A percentile compares a stretch with the other conserved stretches of the same genome.
These are phyloP conservation scores for Steromphala cineraria DNA, from an alignment of 2,888 invertebrate genomes.

Conservation along the genomic window DNA sequence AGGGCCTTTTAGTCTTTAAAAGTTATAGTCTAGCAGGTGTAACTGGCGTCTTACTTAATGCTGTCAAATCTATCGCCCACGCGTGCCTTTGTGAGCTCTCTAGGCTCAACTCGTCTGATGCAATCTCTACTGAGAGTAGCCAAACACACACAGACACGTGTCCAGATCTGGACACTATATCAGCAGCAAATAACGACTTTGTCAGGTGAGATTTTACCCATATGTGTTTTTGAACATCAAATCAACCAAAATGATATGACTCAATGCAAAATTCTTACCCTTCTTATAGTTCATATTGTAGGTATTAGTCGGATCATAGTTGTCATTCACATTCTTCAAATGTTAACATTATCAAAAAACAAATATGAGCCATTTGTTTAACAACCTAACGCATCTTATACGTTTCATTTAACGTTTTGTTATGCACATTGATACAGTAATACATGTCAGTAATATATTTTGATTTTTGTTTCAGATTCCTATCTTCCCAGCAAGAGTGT, in stretches of 20 bases:
- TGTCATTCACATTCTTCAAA: too few species aligned
- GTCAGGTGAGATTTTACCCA: neutral
- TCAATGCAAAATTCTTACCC: too few species aligned
- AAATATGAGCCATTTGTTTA: too few species aligned
- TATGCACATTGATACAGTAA: too few species aligned
- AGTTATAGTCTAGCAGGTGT: conserved; percentile 38
- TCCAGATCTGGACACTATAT: neutral
- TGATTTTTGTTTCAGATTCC: neutral
- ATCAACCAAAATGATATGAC: too few species aligned
- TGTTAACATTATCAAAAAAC: too few species aligned
- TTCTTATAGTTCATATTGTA: too few species aligned
- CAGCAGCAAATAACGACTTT: neutral
- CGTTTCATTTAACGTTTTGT: too few species aligned
- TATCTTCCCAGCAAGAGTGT: neutral
- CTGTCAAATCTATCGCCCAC: conserved; percentile 23
- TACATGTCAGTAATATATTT: too few species aligned
- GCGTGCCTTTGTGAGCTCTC: conserved; percentile 33
- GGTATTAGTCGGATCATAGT: too few species aligned
- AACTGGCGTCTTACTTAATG: conserved; percentile 26
- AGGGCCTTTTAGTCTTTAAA: conserved; percentile 51
- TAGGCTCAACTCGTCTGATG: neutral
- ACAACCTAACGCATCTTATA: too few species aligned
- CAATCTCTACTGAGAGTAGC: neutral
- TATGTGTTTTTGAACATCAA: too few species aligned
- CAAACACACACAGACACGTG: neutral